Conservation (phyloP, 2,888 invertebrate genomes). For the Eupithecia pulchellata region DNA sequence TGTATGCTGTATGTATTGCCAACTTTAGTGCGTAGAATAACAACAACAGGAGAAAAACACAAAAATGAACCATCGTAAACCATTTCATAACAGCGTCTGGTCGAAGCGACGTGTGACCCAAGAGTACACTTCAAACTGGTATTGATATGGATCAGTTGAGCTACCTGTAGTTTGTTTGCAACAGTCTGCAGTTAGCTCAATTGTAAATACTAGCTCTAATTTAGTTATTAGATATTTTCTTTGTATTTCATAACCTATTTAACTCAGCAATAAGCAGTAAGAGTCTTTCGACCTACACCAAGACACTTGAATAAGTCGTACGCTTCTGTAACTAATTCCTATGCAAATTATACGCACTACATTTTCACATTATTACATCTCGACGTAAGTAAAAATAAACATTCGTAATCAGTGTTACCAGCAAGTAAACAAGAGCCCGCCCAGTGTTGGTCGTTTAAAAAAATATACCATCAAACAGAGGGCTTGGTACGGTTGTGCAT, state of each 20-base stretch:
- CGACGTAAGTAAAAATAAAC: slow-evolving; percentile 1
- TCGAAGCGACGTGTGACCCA: no score
- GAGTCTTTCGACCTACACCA: not conserved
- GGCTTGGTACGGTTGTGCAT: not conserved
- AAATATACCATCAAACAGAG: not conserved
- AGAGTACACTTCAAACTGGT: no score
- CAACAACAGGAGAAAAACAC: no score
- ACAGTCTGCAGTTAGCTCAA: no score
- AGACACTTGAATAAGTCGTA: not conserved
- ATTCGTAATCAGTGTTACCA: slow-evolving; percentile 1
- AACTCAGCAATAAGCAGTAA: not conserved
- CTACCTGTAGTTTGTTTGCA: no score
- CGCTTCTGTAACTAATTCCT: not conserved
- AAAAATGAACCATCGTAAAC: no score
- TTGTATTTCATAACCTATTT: not conserved
- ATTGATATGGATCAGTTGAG: no score
- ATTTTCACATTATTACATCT: not conserved
- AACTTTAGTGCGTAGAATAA: no score
- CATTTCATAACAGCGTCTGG: no score
- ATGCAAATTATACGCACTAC: slow-evolving; percentile 7
- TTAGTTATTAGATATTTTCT: no score
- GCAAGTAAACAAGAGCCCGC: not conserved
- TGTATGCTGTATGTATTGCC: no score
- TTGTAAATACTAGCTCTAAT: no score
- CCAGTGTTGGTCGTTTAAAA: not conserved